Percentiles rank a stretch among this genome's conserved stretches.
Conservation (phyloP, 2,888 invertebrate species). For the Conomelus anceps region DNA sequence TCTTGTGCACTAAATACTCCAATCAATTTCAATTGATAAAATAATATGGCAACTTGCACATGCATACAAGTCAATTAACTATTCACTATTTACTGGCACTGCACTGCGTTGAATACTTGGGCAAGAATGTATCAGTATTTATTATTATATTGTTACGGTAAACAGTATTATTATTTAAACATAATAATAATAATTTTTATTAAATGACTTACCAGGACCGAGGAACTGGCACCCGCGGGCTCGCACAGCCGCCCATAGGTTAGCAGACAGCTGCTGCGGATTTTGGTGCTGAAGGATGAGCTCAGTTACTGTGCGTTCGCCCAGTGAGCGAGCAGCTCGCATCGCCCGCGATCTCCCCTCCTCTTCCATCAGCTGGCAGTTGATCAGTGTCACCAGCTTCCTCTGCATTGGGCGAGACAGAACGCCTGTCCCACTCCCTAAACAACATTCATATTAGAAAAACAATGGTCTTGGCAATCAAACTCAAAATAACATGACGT, state of each 20-base stretch:
- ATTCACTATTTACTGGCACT: too few species aligned
- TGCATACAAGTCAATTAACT: too few species aligned
- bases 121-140: too few species aligned
- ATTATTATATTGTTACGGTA: too few species aligned
- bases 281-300: constrained; percentile 92
- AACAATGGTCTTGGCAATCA: too few species aligned
- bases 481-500: too few species aligned
- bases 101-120: too few species aligned
- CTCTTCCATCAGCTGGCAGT: constrained; percentile 85
- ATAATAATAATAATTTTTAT: neutral
- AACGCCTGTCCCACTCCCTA: constrained; percentile 40
- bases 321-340: constrained; percentile 82
- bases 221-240: constrained; percentile 97
- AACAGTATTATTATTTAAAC: too few species aligned
- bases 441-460: constrained; percentile 9
- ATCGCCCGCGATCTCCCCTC: constrained; percentile 75
- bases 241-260: constrained; percentile 94
- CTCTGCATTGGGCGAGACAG: constrained; percentile 92
- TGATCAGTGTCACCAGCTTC: constrained; percentile 85
- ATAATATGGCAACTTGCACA: too few species aligned
- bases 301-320: constrained; percentile 90
- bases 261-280: constrained; percentile 87
- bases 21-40: too few species aligned
- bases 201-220: constrained; percentile 60
- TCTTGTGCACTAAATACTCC: too few species aligned